Evolutionary conservation across 2,888 invertebrate species (phyloP).

Genomic region (Nezara viridula): DNA sequence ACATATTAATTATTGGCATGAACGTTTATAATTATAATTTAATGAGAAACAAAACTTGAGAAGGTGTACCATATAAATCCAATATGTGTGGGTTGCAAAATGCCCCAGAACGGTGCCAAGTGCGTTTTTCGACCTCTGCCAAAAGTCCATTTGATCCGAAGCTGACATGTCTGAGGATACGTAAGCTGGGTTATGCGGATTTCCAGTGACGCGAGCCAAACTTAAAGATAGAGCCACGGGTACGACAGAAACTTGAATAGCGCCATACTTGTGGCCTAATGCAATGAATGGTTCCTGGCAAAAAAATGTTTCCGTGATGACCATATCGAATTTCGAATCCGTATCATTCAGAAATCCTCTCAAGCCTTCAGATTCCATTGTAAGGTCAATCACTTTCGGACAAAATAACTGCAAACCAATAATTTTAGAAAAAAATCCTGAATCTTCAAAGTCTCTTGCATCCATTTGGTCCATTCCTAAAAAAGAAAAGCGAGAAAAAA

Average conservation of each 20-base stretch:
- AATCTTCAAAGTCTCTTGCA: background rate
- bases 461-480: background rate
- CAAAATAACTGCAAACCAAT: background rate
- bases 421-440: background rate
- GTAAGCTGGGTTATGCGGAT: slow-evolving; percentile 61
- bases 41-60: background rate
- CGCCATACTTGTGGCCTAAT: slow-evolving; percentile 63
- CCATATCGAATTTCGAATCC: slow-evolving; percentile 62
- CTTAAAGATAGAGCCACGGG: background rate
- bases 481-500: background rate
- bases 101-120: slow-evolving; percentile 14
- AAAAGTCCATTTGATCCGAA: slow-evolving; percentile 62
- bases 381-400: background rate
- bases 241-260: slow-evolving; percentile 62
- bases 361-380: background rate
- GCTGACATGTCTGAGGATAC: slow-evolving; percentile 55
- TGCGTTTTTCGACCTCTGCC: slow-evolving; percentile 61
- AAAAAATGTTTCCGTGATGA: slow-evolving; percentile 63
- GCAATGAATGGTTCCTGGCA: slow-evolving; percentile 63
- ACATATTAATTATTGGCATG: background rate
- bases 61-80: background rate
- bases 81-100: background rate
- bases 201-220: slow-evolving; percentile 55
- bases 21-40: background rate
- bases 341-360: slow-evolving; percentile 55